Evolutionary conservation across 2,113 vertebrate species (phyloP).

Genomic region (Nycticebus coucang): DNA sequence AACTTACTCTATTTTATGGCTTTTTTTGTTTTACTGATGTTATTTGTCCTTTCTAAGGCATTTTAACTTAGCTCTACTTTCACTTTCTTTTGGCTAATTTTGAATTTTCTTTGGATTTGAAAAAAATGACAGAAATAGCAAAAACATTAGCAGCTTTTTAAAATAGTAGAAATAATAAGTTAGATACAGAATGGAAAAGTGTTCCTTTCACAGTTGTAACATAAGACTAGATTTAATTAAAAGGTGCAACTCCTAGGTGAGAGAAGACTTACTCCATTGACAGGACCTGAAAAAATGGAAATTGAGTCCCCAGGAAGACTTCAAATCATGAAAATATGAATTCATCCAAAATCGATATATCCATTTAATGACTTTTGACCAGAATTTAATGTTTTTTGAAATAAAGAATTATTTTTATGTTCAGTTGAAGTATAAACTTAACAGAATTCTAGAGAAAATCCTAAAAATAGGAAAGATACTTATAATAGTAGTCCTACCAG

Average conservation of each 20-base stretch:
- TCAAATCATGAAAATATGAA: background rate
- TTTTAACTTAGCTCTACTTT: background rate
- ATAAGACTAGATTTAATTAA: background rate
- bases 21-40: background rate
- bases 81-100: background rate
- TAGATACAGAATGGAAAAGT: background rate
- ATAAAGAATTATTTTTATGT: background rate
- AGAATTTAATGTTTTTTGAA: background rate
- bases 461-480: background rate
- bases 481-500: background rate
- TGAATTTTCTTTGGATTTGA: conserved; percentile 25
- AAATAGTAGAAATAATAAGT: conserved; percentile 41
- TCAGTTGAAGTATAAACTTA: background rate
- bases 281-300: background rate
- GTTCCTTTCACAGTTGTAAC: background rate
- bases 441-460: background rate
- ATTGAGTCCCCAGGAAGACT: background rate
- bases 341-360: background rate
- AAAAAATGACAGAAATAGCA: conserved; percentile 9
- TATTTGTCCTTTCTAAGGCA: background rate
- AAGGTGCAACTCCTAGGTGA: background rate
- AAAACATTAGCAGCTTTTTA: conserved; percentile 23
- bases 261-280: background rate
- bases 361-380: background rate
- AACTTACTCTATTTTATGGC: background rate